phyloP scores from a whole-genome alignment of 2,113 vertebrate genomes.

The Cichladusa arquata region DNA sequence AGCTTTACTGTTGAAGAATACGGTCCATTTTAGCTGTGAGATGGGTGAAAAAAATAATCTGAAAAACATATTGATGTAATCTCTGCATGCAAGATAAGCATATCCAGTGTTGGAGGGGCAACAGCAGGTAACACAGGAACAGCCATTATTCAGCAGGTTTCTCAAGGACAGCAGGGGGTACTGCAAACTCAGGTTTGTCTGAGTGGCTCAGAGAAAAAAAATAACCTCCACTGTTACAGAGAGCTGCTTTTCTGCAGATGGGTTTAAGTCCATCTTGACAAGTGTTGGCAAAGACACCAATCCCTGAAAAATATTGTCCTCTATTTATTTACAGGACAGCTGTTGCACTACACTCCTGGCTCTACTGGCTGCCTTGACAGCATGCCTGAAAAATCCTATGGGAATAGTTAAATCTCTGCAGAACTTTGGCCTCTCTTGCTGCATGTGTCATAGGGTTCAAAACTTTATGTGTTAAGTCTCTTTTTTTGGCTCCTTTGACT shows the following conservation, averaged over 20 bases:
- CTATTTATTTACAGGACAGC: background rate
- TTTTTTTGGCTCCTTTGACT: background rate
- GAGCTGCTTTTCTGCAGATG: background rate
- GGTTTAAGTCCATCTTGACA: background rate
- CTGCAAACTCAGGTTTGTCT: background rate
- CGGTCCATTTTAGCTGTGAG: background rate
- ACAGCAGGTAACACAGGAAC: background rate
- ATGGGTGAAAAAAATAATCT: background rate
- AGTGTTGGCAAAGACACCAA: background rate
- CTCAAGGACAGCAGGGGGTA: constrained; percentile 5
- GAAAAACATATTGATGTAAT: background rate
- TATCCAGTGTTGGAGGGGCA: background rate
- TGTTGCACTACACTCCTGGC: background rate
- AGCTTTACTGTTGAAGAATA: background rate
- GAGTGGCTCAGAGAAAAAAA: background rate
- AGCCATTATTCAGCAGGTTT: background rate
- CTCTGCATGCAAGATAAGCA: background rate
- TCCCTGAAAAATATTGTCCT: background rate
- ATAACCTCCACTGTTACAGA: background rate
- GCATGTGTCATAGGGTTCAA: background rate
- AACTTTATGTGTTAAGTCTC: background rate
- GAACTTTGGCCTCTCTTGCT: background rate
- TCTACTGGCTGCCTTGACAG: background rate
- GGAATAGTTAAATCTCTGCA: background rate
- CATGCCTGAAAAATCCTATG: background rate